These are phyloP conservation scores for Pristionchus mayeri DNA, from an alignment of 2,888 invertebrate genomes.

Conservation along the genomic window DNA sequence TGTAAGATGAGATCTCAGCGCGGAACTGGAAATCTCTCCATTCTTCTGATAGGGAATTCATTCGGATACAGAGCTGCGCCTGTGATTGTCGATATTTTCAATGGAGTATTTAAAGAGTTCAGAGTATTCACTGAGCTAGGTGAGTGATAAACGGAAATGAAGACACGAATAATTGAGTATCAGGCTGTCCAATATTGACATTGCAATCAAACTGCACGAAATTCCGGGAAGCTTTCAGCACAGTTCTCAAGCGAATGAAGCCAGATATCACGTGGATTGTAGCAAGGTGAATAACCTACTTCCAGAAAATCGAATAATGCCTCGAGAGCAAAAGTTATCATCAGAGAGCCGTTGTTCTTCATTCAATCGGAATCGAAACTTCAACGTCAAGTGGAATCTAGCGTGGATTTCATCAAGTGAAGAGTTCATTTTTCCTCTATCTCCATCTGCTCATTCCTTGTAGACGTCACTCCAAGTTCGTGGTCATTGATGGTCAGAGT, in stretches of 20 bases:
- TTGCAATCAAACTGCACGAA: neutral
- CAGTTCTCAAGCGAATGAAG: neutral
- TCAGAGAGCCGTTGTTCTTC: neutral
- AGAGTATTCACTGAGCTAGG: conserved; percentile 10
- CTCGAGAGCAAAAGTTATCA: too few relatives aligned
- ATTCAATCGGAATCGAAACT: neutral
- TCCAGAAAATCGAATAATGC: too few relatives aligned
- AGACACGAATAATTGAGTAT: neutral
- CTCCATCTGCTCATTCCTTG: neutral
- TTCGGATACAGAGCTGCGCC: conserved; percentile 12
- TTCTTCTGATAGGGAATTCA: neutral
- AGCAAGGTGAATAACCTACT: neutral
- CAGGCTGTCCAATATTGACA: neutral
- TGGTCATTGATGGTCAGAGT: neutral
- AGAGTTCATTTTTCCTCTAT: neutral
- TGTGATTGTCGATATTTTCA: neutral
- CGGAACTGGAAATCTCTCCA: neutral
- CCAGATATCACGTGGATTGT: neutral
- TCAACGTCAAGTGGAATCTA: neutral
- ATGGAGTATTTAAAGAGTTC: neutral
- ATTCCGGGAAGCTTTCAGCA: neutral
- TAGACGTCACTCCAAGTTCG: neutral
- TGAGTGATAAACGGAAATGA: neutral
- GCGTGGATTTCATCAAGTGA: neutral
- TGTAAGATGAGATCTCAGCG: neutral